These are phyloP conservation scores for Melitaea athalia DNA, from an alignment of 2,888 invertebrate genomes.

Conservation along the genomic window DNA sequence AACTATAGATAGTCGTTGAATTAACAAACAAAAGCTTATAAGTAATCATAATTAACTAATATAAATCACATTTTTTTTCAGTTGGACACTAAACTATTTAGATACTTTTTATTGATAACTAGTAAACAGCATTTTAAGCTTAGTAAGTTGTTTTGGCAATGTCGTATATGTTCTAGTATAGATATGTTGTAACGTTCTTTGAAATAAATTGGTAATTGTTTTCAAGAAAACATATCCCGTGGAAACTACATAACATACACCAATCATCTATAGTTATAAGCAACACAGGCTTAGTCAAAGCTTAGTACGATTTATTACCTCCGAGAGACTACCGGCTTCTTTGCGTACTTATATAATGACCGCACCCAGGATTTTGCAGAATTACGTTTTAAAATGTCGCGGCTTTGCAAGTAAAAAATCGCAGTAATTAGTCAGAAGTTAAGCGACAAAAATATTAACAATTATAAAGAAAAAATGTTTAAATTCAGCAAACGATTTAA, in stretches of 20 bases:
- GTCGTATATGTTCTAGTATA: not conserved
- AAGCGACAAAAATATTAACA: not conserved
- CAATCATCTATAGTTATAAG: slow-evolving; percentile 25
- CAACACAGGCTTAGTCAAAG: slow-evolving; percentile 38
- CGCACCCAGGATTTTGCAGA: slow-evolving; percentile 8
- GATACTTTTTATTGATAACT: no score
- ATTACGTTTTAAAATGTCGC: slow-evolving; percentile 13
- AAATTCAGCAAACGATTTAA: not conserved
- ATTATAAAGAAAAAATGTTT: not conserved
- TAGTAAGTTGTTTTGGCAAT: no score
- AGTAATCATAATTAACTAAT: no score
- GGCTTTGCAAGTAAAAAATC: not conserved
- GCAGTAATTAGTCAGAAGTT: not conserved
- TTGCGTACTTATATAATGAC: slow-evolving; percentile 36
- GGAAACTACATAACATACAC: slow-evolving; percentile 5
- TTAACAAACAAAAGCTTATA: no score
- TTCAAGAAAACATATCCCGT: not conserved
- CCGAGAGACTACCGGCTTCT: slow-evolving; percentile 34
- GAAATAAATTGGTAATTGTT: slow-evolving; percentile 1
- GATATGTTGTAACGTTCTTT: not conserved
- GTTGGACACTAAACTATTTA: no score
- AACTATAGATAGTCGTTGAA: no score
- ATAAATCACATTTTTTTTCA: no score
- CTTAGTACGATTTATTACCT: slow-evolving; percentile 45
- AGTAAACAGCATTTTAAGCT: no score